Conservation (phyloP, 2,888 invertebrate species). For the Hipparchia sbordonii region DNA sequence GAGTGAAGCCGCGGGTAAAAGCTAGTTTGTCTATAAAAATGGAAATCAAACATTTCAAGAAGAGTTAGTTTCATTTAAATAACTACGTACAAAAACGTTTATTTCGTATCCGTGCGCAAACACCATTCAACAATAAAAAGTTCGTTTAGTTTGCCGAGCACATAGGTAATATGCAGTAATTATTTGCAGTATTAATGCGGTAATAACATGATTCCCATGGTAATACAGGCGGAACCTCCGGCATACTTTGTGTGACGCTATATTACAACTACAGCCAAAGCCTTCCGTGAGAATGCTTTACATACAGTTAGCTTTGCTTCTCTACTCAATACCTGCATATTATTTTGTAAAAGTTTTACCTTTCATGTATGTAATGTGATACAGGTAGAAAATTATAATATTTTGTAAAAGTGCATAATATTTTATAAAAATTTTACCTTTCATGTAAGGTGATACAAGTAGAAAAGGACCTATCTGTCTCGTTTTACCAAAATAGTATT, state of each 20-base stretch:
- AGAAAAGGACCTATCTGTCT: no score
- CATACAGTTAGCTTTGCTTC: background rate
- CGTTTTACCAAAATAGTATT: no score
- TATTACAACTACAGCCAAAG: background rate
- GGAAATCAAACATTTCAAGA: no score
- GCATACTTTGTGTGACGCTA: conserved; percentile 1
- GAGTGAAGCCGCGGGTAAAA: no score
- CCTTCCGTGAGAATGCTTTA: conserved; percentile 7
- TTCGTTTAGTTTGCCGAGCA: background rate
- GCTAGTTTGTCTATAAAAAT: no score
- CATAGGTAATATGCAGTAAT: background rate
- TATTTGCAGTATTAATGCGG: background rate
- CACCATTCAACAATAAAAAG: background rate
- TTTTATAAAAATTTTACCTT: background rate
- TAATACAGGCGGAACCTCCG: background rate
- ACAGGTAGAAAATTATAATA: background rate
- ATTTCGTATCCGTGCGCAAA: background rate
- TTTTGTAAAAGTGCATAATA: no score
- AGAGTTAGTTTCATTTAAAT: no score
- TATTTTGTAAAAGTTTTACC: no score
- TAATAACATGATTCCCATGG: conserved; percentile 9
- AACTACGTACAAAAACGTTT: no score
- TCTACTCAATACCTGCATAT: no score
- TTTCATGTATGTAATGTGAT: background rate
- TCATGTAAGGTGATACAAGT: background rate